A percentile compares a stretch with the other conserved stretches of the same genome.
These are phyloP conservation scores for Triplophysa dalaica DNA, from an alignment of 2,113 vertebrate species.

Conservation along the genomic window DNA sequence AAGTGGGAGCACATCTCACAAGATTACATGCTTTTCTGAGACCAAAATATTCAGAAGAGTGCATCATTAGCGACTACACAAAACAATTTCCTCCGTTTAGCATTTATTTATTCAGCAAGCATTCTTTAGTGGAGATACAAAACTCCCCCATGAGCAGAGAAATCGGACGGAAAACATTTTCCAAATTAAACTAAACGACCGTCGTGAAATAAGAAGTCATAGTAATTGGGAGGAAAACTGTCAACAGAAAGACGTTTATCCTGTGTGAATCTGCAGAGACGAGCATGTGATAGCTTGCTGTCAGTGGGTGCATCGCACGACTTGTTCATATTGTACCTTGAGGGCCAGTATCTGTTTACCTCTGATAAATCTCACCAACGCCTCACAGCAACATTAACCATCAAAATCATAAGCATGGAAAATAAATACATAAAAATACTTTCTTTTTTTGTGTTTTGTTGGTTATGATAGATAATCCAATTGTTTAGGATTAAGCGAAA, in stretches of 20 bases:
- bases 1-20: constrained; percentile 12
- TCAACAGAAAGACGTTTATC: background rate
- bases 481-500: constrained; percentile 60
- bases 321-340: constrained; percentile 49
- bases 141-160: background rate
- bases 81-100: constrained; percentile 37
- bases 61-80: constrained; percentile 38
- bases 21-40: constrained; percentile 35
- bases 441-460: constrained; percentile 38
- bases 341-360: constrained; percentile 65
- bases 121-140: constrained; percentile 14
- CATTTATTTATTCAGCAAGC: constrained; percentile 32
- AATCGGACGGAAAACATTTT: background rate
- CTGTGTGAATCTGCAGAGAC: background rate
- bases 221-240: background rate
- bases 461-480: constrained; percentile 50
- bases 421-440: constrained; percentile 25
- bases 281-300: constrained; percentile 54
- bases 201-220: background rate
- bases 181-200: background rate
- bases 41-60: constrained; percentile 16
- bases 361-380: constrained; percentile 66
- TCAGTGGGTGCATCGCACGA: constrained; percentile 53
- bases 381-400: constrained; percentile 57
- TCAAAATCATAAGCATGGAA: constrained; percentile 61